These are phyloP conservation scores for Pseudachorutes palmiensis DNA, from an alignment of 1,140 invertebrate genomes.

Conservation along the genomic window DNA sequence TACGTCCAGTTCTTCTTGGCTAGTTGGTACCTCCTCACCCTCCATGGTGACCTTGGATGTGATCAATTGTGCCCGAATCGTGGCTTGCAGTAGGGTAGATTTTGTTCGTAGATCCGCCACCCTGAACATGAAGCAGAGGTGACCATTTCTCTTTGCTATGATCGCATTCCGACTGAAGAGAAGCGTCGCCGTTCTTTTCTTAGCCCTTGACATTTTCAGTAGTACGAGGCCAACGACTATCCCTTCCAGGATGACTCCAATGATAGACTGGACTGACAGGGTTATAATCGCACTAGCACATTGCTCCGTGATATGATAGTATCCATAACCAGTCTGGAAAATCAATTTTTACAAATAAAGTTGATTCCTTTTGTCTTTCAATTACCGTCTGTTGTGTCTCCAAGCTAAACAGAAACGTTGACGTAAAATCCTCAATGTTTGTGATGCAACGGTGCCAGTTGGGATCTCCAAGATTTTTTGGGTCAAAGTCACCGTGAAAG, in stretches of 20 bases:
- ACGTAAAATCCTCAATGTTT: slow-evolving; percentile 14
- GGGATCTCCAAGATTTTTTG: not conserved
- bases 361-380: not conserved
- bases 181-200: slow-evolving; percentile 86
- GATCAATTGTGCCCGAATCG: slow-evolving; percentile 76
- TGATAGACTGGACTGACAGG: slow-evolving; percentile 17
- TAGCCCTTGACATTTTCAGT: slow-evolving; percentile 74
- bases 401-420: slow-evolving; percentile 24
- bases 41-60: slow-evolving; percentile 52
- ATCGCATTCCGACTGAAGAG: slow-evolving; percentile 83
- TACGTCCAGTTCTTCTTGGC: slow-evolving; percentile 62
- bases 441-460: slow-evolving; percentile 18
- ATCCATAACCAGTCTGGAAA: slow-evolving; percentile 13
- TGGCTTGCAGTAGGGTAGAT: slow-evolving; percentile 83
- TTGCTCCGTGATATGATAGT: slow-evolving; percentile 21
- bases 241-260: slow-evolving; percentile 18
- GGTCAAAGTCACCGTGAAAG: slow-evolving; percentile 19
- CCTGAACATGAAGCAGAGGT: slow-evolving; percentile 54
- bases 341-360: not conserved
- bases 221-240: slow-evolving; percentile 77
- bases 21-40: slow-evolving; percentile 49
- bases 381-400: slow-evolving; percentile 25
- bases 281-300: slow-evolving; percentile 14
- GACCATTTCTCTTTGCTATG: slow-evolving; percentile 44
- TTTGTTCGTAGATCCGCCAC: slow-evolving; percentile 83